These are phyloP conservation scores for Phylloscopus trochiloides DNA, from an alignment of 2,113 vertebrate species.

Conservation along the genomic window DNA sequence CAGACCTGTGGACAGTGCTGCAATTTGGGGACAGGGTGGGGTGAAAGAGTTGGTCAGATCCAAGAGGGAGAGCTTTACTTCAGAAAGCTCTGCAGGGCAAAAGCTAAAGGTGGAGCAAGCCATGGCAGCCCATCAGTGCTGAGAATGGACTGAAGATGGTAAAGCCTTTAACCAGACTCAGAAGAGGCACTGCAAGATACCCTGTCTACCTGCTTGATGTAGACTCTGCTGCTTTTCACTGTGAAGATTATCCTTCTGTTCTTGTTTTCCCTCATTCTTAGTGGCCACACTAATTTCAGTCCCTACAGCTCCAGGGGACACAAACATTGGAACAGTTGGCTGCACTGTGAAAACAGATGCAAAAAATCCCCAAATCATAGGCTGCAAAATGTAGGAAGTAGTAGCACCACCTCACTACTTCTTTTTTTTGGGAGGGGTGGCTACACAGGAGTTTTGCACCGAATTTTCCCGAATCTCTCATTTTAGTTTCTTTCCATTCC, in stretches of 20 bases:
- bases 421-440: background rate
- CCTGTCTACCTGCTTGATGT: background rate
- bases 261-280: background rate
- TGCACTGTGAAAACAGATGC: background rate
- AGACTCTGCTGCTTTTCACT: constrained; percentile 14
- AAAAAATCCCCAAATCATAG: background rate
- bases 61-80: background rate
- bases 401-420: background rate
- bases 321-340: background rate
- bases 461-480: background rate
- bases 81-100: background rate
- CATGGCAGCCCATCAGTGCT: background rate
- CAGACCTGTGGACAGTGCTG: background rate
- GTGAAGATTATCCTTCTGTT: background rate
- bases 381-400: background rate
- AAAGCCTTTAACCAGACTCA: background rate
- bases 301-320: constrained; percentile 27
- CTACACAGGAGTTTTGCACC: background rate
- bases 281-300: constrained; percentile 34
- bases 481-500: background rate
- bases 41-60: background rate
- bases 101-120: background rate
- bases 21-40: background rate
- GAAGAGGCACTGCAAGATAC: background rate
- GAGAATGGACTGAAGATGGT: background rate